Percentiles rank a stretch among this genome's conserved stretches.
Conservation (phyloP, 2,888 invertebrate genomes). For the Xestobium rufovillosum region DNA sequence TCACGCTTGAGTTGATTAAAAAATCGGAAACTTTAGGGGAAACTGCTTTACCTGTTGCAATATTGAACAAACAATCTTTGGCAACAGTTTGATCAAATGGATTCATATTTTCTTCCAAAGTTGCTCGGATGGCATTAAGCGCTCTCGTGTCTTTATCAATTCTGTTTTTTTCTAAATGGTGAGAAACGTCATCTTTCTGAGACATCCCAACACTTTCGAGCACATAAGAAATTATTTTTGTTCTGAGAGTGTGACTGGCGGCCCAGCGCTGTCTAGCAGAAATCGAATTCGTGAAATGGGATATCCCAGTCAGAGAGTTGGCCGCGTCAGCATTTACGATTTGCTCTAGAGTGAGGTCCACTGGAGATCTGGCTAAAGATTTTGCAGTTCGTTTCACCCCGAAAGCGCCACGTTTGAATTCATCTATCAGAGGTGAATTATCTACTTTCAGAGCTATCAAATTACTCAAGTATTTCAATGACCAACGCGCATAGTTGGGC, state of each 20-base stretch:
- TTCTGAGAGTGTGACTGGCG: neutral
- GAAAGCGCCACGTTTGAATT: slow-evolving; percentile 22
- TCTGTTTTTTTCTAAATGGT: no score
- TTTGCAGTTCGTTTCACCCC: slow-evolving; percentile 25
- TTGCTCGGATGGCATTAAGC: slow-evolving; percentile 15
- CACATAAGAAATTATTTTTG: neutral
- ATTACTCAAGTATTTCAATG: slow-evolving; percentile 16
- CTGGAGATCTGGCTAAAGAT: slow-evolving; percentile 5
- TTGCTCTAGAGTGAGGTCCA: slow-evolving; percentile 1
- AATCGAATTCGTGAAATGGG: slow-evolving; percentile 1
- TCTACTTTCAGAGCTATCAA: slow-evolving; percentile 21
- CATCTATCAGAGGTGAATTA: slow-evolving; percentile 13
- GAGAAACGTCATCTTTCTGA: slow-evolving; percentile 24
- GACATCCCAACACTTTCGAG: slow-evolving; percentile 19
- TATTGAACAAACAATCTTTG: slow-evolving; percentile 19
- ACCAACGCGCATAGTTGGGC: no score
- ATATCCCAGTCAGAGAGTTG: neutral
- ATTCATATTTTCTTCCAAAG: slow-evolving; percentile 17
- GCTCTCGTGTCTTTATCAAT: slow-evolving; percentile 20
- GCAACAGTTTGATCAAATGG: slow-evolving; percentile 19
- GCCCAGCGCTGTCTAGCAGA: neutral
- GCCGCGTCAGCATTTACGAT: no score
- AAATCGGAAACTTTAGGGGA: slow-evolving; percentile 25
- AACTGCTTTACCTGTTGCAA: slow-evolving; percentile 29
- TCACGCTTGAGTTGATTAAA: slow-evolving; percentile 24